Percentiles rank a stretch among this genome's conserved stretches.
Conservation (phyloP, 2,888 invertebrate genomes). For the Eudasyphora cyanicolor region DNA sequence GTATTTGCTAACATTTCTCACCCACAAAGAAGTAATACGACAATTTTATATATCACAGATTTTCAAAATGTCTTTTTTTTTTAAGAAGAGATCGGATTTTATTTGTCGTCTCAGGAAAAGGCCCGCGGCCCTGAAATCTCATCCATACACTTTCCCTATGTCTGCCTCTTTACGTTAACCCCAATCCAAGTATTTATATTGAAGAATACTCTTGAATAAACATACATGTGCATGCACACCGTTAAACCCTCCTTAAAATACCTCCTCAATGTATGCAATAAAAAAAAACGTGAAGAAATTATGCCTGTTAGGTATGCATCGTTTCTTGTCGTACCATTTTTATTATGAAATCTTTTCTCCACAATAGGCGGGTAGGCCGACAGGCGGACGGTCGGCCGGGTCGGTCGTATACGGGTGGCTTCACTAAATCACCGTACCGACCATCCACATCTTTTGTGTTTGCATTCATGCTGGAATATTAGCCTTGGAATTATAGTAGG, state of each 20-base stretch:
- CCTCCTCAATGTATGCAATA: slow-evolving; percentile 50
- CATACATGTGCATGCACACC: neutral
- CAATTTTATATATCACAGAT: no score
- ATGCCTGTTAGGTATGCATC: slow-evolving; percentile 52
- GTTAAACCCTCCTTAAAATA: slow-evolving; percentile 10
- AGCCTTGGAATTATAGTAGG: no score
- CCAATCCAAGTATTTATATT: neutral
- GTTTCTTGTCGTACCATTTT: slow-evolving; percentile 66
- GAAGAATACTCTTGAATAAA: neutral
- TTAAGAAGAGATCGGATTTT: no score
- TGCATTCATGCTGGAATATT: neutral
- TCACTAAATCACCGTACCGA: neutral
- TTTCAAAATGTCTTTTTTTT: no score
- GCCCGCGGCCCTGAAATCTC: neutral
- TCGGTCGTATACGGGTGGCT: no score
- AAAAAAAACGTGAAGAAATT: slow-evolving; percentile 44
- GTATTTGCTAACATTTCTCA: no score
- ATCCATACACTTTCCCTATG: neutral
- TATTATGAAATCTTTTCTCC: slow-evolving; percentile 52
- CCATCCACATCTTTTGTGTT: neutral
- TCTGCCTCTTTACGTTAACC: no score
- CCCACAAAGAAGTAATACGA: no score
- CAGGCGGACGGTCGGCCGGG: no score
- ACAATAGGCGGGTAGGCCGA: neutral
- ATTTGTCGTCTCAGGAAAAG: no score